Base-by-base conservation (phyloP, 2,888 invertebrate genomes). In the Choreutis nemorana region DNA sequence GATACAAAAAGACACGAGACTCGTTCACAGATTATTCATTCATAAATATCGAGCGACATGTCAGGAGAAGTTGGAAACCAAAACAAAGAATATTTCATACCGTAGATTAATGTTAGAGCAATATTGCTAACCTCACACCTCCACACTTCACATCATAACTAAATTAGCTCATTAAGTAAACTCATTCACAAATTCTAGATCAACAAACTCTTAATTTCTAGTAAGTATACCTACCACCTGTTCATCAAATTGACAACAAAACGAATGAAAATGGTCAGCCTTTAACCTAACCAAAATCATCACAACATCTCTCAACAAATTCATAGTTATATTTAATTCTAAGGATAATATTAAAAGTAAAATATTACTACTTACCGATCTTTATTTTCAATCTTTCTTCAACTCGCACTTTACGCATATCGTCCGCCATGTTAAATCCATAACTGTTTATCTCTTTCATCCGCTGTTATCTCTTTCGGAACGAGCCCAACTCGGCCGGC, bases 381-480 rank as follows among this genome's bases (percentile, higher is more conserved):
- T 93, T 94, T 70, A 94, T 91, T 87, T 90, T 91, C 80, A 94
- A 85, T 81, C 91, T 89, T 85, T 94, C 94, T 81, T 91, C 91
- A 73, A 91, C 87, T 84, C 94, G 87, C 79, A 93, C 91, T 86
- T 89, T 86, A 85, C 88, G 88, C 85, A 86, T 87, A 83, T 87
- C 89, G 85, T 90, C 90, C 85, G 91, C 91, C 91, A 91, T 91
- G 86, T 90, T 91, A 87, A 85, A 87, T 88, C 88, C 89, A 89
- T 89, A 84, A 86, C 87, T 81, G 75, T 77, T 77, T 77, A 78
- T 77, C 77, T 77, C 77, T 77, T 77, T 78, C 78, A 78, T 77
- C 75, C 77, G 78, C 68, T 72, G 75, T 75, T 78, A 78, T 75
- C 77, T 77, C 75, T 73, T 70, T 75, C 78, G 75, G 75, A 72